phyloP scores from a whole-genome alignment of 1,140 invertebrate genomes.

The Amyelois transitella region DNA sequence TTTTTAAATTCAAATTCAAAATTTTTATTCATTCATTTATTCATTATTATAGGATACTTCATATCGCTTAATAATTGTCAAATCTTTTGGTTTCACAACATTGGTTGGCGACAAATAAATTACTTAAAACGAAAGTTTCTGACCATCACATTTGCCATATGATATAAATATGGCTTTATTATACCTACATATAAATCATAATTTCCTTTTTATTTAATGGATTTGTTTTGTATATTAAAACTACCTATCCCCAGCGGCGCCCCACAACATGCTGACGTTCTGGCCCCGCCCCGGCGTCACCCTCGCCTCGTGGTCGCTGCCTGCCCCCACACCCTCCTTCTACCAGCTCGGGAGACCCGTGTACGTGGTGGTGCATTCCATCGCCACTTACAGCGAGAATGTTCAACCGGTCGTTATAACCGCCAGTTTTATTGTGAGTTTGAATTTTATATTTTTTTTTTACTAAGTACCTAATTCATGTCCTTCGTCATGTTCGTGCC shows the following conservation, averaged over 20 bases:
- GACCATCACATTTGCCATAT: too few species aligned
- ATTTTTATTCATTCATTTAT: too few species aligned
- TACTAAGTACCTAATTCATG: too few species aligned
- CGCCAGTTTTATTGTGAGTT: slow-evolving; percentile 20
- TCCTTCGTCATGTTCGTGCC: too few species aligned
- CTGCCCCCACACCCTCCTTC: slow-evolving; percentile 9
- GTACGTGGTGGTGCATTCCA: slow-evolving; percentile 30
- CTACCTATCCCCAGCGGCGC: slow-evolving; percentile 27
- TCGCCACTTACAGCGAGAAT: slow-evolving; percentile 26
- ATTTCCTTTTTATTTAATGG: neutral
- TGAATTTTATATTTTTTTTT: neutral
- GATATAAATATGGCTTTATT: too few species aligned
- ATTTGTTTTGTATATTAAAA: neutral
- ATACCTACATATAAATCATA: too few species aligned
- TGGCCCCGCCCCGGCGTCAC: slow-evolving; percentile 17
- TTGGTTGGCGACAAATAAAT: too few species aligned
- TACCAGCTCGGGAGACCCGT: slow-evolving; percentile 20
- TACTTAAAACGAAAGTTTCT: too few species aligned
- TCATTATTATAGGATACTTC: too few species aligned
- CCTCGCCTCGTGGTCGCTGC: slow-evolving; percentile 35
- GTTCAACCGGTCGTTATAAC: slow-evolving; percentile 22
- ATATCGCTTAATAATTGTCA: too few species aligned
- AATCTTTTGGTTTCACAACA: too few species aligned
- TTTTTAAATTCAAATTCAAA: too few species aligned
- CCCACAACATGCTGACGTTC: slow-evolving; percentile 44